Evolutionary conservation across 2,888 invertebrate species (phyloP).

Genomic region (Vesta saturnalis): DNA sequence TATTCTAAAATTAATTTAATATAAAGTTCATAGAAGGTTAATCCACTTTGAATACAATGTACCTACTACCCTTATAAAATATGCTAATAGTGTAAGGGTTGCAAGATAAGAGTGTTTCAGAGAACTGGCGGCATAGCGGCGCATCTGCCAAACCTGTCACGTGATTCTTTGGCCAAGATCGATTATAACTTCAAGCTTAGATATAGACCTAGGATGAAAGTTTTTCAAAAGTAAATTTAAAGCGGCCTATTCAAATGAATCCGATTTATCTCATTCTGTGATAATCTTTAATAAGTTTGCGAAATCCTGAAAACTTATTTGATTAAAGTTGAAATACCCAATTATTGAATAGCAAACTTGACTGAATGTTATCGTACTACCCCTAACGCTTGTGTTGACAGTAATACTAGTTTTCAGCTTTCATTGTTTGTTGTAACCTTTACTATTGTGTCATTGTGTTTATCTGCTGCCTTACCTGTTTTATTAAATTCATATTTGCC

Average conservation of each 20-base stretch:
- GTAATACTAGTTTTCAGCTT: too few species aligned
- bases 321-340: too few species aligned
- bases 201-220: slow-evolving; percentile 37
- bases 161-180: slow-evolving; percentile 43
- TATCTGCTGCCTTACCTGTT: too few species aligned
- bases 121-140: slow-evolving; percentile 41
- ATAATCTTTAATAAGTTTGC: not conserved
- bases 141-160: slow-evolving; percentile 47
- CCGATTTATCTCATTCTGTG: not conserved
- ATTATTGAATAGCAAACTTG: too few species aligned
- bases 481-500: too few species aligned
- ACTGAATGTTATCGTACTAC: too few species aligned
- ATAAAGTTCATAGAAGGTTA: slow-evolving; percentile 20
- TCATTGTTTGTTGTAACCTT: too few species aligned
- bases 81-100: slow-evolving; percentile 45
- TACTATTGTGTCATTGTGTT: too few species aligned
- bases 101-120: slow-evolving; percentile 38
- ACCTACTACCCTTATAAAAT: slow-evolving; percentile 45
- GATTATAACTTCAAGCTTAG: slow-evolving; percentile 40
- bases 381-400: too few species aligned
- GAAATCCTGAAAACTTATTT: too few species aligned
- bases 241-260: slow-evolving; percentile 10
- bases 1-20: slow-evolving; percentile 17
- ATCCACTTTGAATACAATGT: slow-evolving; percentile 34
- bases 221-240: slow-evolving; percentile 26